Evolutionary conservation across 1,140 invertebrate species (phyloP).

Genomic region (Dreissena rostriformis): DNA sequence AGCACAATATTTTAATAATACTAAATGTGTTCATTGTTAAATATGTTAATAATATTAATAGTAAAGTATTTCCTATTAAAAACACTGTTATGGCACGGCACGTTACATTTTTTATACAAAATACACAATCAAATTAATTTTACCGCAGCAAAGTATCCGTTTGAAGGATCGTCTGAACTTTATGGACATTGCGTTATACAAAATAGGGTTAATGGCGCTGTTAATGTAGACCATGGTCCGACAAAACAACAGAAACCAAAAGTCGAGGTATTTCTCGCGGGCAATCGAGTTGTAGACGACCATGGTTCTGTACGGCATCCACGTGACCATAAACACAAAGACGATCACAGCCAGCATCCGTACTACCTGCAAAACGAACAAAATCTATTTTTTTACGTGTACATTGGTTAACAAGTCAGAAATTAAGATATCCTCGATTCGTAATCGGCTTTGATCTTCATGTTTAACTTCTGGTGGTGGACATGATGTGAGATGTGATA

Average conservation of each 20-base stretch:
- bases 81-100: background rate
- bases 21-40: background rate
- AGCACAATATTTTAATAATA: background rate
- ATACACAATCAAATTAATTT: background rate
- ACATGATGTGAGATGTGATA: too few relatives aligned
- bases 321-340: constrained; percentile 84
- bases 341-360: constrained; percentile 86
- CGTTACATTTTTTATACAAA: background rate
- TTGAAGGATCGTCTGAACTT: constrained; percentile 84
- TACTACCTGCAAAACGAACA: constrained; percentile 82
- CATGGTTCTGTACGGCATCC: constrained; percentile 85
- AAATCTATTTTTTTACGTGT: background rate
- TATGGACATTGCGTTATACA: constrained; percentile 85
- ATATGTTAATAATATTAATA: background rate
- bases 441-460: too few relatives aligned
- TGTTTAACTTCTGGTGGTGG: too few relatives aligned
- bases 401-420: too few relatives aligned
- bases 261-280: constrained; percentile 82
- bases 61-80: background rate
- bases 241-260: constrained; percentile 86
- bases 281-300: constrained; percentile 86
- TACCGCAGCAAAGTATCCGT: constrained; percentile 72
- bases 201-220: constrained; percentile 85
- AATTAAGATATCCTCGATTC: too few relatives aligned
- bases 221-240: constrained; percentile 86